Base-by-base conservation (phyloP, 2,113 vertebrate genomes). In the Beaufortia kweichowensis region DNA sequence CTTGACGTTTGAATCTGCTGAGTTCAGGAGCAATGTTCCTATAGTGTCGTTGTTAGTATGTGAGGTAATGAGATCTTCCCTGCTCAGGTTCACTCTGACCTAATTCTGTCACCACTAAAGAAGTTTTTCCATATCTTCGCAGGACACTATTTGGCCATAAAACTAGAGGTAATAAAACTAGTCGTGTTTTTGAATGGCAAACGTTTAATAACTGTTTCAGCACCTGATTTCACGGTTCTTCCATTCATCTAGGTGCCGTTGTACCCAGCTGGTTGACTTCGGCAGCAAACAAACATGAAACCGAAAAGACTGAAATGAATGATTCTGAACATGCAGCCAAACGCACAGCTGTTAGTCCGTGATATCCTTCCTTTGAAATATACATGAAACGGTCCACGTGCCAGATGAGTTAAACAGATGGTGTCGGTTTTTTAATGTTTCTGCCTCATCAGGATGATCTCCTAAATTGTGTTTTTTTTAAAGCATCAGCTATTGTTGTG, bases 71-170 rank as follows among this genome's bases (percentile, higher is more conserved):
- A 65, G 78, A 88, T 84, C 82, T 24, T 23, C 71, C 78, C 77
- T 81, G 83, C 85, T 90, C 87, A 71, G 83, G 81, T 91, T 91
- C 82, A 19, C 67, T 39, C 11, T 86, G 87, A 85, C 88, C 88
- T 83, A 85, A 31, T 86, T 92, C 81, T 86, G 81, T 89, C 77
- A 63, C 55, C 79, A 76, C 79, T 67, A 24, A 53, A 65, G 39
- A 29, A 64, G 59, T 48, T 43, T 78, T 59, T 39, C 57, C 31
- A 59, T 50, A 63, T 57, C 70, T 80, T 64, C 43, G 6, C 53
- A 48, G 56, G 56, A 39, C 67, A 24, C 11, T 14, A 17, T 61
- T 56, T 1, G 33, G 64, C 26, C 2, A 29, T 56, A 15, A 66
- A 15, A 31, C 8, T 33, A 17, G 24, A 48, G 15, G 53, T 28